Percentiles rank a stretch among this genome's conserved stretches.
These are phyloP conservation scores for Sitophilus oryzae DNA, from an alignment of 1,140 invertebrate genomes.

Conservation along the genomic window DNA sequence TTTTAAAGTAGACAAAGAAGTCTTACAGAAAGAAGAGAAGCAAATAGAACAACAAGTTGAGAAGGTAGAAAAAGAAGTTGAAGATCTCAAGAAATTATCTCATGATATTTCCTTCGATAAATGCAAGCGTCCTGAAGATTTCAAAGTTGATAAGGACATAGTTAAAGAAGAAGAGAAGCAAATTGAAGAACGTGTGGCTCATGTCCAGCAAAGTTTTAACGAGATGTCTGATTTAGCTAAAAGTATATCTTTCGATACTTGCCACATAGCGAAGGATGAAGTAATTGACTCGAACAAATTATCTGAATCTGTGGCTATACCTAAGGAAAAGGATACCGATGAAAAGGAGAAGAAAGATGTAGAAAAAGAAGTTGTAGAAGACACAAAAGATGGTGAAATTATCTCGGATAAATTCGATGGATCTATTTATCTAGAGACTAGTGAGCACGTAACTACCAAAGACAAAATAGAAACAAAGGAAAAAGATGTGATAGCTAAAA, in stretches of 20 bases:
- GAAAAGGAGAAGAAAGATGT: conserved; percentile 5
- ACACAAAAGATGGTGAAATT: not conserved
- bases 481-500: not conserved
- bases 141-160: conserved; percentile 1
- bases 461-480: not conserved
- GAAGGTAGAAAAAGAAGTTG: conserved; percentile 13
- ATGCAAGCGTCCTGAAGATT: conserved; percentile 4
- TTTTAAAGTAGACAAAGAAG: conserved; percentile 7
- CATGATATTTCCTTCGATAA: conserved; percentile 25
- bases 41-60: conserved; percentile 20
- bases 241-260: too few species aligned
- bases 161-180: conserved; percentile 8
- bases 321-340: not conserved
- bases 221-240: too few species aligned
- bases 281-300: not conserved
- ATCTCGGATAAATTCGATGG: not conserved
- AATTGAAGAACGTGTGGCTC: conserved; percentile 13
- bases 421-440: not conserved
- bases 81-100: conserved; percentile 20
- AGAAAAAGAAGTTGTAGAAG: not conserved
- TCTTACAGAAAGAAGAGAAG: conserved; percentile 13
- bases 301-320: not conserved
- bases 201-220: too few species aligned
- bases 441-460: not conserved
- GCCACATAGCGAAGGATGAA: not conserved